Percentiles rank a stretch among this genome's conserved stretches.
Evolutionary conservation across 2,113 vertebrate genomes (phyloP).

Genomic region (Clarias batrachus): DNA sequence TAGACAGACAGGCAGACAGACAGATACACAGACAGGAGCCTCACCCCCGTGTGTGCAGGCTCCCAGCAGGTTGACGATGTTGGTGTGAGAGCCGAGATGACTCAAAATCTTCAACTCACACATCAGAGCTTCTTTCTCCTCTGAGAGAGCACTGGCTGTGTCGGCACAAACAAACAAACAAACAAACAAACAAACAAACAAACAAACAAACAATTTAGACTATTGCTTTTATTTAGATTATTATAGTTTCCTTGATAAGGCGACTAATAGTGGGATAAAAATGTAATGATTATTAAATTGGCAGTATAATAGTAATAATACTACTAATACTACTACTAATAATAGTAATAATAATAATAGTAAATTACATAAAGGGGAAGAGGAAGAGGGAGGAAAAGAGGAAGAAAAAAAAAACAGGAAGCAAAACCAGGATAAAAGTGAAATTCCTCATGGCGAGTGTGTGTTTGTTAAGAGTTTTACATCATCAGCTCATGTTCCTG

Average conservation of each 20-base stretch:
- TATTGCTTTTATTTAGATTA: background rate
- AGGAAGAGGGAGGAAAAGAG: background rate
- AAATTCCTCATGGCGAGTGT: background rate
- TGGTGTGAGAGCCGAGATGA: constrained; percentile 70
- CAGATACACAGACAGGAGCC: constrained; percentile 3
- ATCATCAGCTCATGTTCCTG: background rate
- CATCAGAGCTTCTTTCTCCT: constrained; percentile 62
- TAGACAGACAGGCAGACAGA: background rate
- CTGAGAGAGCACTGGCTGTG: constrained; percentile 57
- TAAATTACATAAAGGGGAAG: background rate
- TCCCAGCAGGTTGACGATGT: constrained; percentile 73
- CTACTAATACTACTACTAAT: background rate
- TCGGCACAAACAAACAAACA: constrained; percentile 1
- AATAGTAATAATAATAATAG: background rate
- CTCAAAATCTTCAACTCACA: constrained; percentile 73
- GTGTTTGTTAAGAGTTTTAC: constrained; percentile 8
- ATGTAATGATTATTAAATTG: background rate
- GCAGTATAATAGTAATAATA: background rate
- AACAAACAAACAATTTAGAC: background rate
- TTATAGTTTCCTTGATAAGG: background rate
- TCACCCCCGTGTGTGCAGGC: constrained; percentile 67
- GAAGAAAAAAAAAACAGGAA: background rate
- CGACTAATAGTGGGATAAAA: background rate
- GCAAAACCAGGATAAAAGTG: constrained; percentile 13
- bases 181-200: constrained; percentile 5